phyloP scores from a whole-genome alignment of 2,888 invertebrate genomes.

The Orthonychiurus folsomi region DNA sequence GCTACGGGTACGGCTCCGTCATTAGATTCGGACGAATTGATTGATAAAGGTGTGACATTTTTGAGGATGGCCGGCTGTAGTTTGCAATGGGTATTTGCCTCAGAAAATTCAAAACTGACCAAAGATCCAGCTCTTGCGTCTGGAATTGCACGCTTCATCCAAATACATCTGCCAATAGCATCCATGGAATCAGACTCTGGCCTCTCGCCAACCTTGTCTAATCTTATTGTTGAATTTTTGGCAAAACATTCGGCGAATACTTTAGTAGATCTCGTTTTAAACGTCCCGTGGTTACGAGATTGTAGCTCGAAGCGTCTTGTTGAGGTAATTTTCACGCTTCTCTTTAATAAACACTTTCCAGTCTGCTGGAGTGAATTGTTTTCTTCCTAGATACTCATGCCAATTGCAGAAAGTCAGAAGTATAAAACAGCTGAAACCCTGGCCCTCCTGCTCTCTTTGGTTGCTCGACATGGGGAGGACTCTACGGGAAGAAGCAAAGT shows the following conservation, averaged over 20 bases:
- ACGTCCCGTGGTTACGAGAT: slow-evolving; percentile 33
- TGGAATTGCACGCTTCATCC: slow-evolving; percentile 34
- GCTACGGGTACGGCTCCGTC: slow-evolving; percentile 4
- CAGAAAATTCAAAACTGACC: slow-evolving; percentile 24
- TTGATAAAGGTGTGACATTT: slow-evolving; percentile 37
- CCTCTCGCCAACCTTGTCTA: slow-evolving; percentile 30
- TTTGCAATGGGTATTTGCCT: slow-evolving; percentile 31
- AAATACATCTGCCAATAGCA: slow-evolving; percentile 20
- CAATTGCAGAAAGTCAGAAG: slow-evolving; percentile 18
- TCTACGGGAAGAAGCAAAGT: slow-evolving; percentile 24
- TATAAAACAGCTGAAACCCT: slow-evolving; percentile 28
- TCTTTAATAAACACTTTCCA: no score
- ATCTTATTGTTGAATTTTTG: slow-evolving; percentile 34
- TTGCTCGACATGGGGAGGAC: slow-evolving; percentile 33
- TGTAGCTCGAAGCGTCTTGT: slow-evolving; percentile 10
- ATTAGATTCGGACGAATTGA: slow-evolving; percentile 21
- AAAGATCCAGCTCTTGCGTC: slow-evolving; percentile 29
- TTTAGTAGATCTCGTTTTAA: slow-evolving; percentile 30
- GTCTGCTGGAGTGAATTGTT: no score
- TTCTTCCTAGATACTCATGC: slow-evolving; percentile 26
- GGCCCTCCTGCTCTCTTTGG: slow-evolving; percentile 33
- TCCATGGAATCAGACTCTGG: slow-evolving; percentile 7
- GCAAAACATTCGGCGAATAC: slow-evolving; percentile 24
- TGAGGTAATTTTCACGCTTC: slow-evolving; percentile 22
- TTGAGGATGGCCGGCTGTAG: slow-evolving; percentile 30